phyloP scores from a whole-genome alignment of 2,113 vertebrate genomes.

The Galbula dea region DNA sequence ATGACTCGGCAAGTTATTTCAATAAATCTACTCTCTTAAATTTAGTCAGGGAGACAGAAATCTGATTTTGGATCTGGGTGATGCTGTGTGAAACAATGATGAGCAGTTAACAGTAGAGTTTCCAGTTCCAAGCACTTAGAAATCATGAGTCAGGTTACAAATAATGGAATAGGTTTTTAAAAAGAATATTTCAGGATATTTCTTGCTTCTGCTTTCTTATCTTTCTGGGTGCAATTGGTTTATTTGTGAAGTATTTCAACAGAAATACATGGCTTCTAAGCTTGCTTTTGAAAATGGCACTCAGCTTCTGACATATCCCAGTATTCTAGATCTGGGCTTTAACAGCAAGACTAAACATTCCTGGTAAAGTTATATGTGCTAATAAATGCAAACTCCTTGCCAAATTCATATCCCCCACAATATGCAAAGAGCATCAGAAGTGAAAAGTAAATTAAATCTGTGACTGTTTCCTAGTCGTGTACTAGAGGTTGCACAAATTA shows the following conservation, averaged over 20 bases:
- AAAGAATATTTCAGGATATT: not conserved
- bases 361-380: constrained; percentile 37
- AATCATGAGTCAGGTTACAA: not conserved
- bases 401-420: constrained; percentile 15
- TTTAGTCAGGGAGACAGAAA: not conserved
- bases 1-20: not conserved
- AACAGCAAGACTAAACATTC: constrained; percentile 61
- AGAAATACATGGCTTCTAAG: not conserved
- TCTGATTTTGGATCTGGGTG: not conserved
- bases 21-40: not conserved
- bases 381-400: constrained; percentile 52
- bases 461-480: constrained; percentile 7
- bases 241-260: not conserved
- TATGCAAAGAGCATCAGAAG: constrained; percentile 31
- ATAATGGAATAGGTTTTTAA: not conserved
- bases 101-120: not conserved
- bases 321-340: constrained; percentile 31
- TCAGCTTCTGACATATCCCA: not conserved
- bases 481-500: not conserved
- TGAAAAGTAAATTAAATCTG: constrained; percentile 43
- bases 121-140: not conserved
- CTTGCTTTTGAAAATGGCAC: not conserved
- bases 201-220: not conserved
- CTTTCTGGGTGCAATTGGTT: not conserved
- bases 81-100: not conserved